Percentiles rank a stretch among this genome's conserved stretches.
phyloP scores from a whole-genome alignment of 2,797 vertebrate genomes.

The Nyctibius grandis region DNA sequence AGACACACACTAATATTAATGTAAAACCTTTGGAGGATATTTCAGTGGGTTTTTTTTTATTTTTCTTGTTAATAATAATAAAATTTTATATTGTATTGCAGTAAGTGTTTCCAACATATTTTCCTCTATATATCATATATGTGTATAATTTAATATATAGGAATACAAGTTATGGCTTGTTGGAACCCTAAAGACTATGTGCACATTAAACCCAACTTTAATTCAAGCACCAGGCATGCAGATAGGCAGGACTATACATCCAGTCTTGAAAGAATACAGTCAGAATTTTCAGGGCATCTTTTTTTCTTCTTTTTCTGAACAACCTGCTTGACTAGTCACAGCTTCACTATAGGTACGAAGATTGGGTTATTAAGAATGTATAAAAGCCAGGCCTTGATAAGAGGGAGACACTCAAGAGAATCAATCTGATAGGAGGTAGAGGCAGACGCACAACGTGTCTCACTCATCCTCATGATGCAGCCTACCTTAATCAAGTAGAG shows the following conservation, averaged over 20 bases:
- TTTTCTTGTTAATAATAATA: not conserved
- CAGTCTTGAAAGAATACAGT: not conserved
- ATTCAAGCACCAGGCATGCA: not conserved
- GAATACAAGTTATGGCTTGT: not conserved
- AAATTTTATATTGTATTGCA: not conserved
- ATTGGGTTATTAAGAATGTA: not conserved
- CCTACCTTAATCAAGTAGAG: not conserved
- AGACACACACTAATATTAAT: not conserved
- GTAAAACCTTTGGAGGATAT: not conserved
- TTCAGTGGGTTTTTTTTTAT: not conserved
- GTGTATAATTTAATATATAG: not conserved
- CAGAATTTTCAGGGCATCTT: not conserved
- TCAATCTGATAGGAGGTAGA: not conserved
- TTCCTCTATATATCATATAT: not conserved
- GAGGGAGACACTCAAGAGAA: not conserved
- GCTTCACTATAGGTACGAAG: not conserved
- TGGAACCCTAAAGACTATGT: not conserved
- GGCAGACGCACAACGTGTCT: not conserved
- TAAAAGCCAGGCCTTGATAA: not conserved
- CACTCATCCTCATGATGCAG: not conserved
- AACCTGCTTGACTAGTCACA: not conserved
- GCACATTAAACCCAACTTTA: not conserved
- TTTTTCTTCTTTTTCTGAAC: not conserved
- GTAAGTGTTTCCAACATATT: not conserved
- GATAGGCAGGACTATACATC: not conserved